phyloP scores from a whole-genome alignment of 2,113 vertebrate species.

The Sorex araneus region DNA sequence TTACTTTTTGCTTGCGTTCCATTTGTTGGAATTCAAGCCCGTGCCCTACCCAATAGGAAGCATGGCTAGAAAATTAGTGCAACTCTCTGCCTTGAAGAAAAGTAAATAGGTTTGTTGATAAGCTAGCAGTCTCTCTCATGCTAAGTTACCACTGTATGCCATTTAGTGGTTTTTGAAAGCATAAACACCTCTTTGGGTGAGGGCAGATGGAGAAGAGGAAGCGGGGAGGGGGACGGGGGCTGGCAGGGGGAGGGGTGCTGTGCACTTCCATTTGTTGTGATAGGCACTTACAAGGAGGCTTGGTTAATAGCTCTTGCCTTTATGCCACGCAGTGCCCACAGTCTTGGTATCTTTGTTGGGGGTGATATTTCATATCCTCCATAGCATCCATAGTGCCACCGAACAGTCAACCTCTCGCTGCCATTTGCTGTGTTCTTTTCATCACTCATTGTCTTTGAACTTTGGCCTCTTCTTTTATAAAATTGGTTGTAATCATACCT shows the following conservation, averaged over 20 bases:
- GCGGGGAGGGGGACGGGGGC: not conserved
- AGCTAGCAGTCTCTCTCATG: not conserved
- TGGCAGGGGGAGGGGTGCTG: no score
- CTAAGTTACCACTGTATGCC: not conserved
- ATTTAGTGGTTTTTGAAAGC: not conserved
- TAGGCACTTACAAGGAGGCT: slow-evolving; percentile 17
- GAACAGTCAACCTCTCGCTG: not conserved
- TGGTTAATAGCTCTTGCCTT: slow-evolving; percentile 35
- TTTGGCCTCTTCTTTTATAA: not conserved
- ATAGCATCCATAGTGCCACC: not conserved
- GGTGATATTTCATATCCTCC: not conserved
- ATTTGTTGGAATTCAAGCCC: not conserved
- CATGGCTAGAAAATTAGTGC: not conserved
- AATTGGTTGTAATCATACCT: not conserved
- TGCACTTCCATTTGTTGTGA: slow-evolving; percentile 62
- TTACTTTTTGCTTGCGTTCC: not conserved
- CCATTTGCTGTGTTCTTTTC: not conserved
- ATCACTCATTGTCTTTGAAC: not conserved
- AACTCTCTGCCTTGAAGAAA: not conserved
- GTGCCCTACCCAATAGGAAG: not conserved
- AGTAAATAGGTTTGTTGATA: not conserved
- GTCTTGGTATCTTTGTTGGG: not conserved
- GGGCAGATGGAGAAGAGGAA: not conserved
- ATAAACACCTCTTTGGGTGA: not conserved
- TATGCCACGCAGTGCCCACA: not conserved